Evolutionary conservation across 2,888 invertebrate species (phyloP).

Genomic region (Oligia strigilis): DNA sequence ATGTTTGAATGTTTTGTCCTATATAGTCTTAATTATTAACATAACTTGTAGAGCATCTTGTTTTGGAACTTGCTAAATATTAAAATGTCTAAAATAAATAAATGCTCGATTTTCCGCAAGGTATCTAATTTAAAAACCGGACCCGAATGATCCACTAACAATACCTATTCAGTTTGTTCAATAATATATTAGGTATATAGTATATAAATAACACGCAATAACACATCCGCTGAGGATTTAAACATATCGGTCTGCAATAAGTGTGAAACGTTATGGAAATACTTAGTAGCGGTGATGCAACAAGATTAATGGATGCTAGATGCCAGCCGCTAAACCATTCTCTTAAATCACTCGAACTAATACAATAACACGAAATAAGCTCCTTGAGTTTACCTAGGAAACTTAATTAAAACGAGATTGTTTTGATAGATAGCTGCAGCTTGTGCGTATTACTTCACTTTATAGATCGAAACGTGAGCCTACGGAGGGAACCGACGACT

Average conservation of each 20-base stretch:
- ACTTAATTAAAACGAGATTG: conserved; percentile 49
- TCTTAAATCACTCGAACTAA: conserved; percentile 58
- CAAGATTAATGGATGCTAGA: conserved; percentile 35
- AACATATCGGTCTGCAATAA: conserved; percentile 55
- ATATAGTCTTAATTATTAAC: neutral
- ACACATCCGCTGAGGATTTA: conserved; percentile 40
- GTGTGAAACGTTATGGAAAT: conserved; percentile 67
- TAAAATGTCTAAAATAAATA: neutral
- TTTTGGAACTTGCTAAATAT: conserved; percentile 5
- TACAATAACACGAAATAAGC: conserved; percentile 49
- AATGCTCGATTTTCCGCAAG: conserved; percentile 15
- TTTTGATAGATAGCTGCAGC: conserved; percentile 27
- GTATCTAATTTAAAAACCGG: conserved; percentile 43
- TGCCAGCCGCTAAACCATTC: conserved; percentile 21
- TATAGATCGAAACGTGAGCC: conserved; percentile 26
- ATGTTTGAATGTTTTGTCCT: neutral
- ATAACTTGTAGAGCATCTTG: neutral
- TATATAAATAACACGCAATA: conserved; percentile 41
- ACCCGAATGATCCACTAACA: conserved; percentile 40
- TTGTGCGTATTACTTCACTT: conserved; percentile 31
- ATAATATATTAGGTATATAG: conserved; percentile 7
- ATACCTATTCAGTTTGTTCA: conserved; percentile 22
- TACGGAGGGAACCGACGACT: conserved; percentile 4
- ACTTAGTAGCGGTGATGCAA: conserved; percentile 43
- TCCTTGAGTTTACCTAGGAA: conserved; percentile 20